Evolutionary conservation across 2,888 invertebrate genomes (phyloP).

Genomic region (Athetis lepigone): DNA sequence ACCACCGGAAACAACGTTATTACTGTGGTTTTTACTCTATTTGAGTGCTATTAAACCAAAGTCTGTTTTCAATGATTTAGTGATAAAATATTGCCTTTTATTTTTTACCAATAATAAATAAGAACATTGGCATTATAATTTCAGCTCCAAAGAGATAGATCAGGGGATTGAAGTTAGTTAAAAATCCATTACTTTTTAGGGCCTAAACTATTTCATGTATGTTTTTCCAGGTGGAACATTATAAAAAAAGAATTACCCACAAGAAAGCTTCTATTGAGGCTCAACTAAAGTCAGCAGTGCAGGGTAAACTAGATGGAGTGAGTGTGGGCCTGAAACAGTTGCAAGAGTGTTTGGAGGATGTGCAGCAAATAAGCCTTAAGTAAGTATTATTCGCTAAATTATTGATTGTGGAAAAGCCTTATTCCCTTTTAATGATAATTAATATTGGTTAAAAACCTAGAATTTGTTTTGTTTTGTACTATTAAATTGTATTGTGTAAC

Average conservation of each 20-base stretch:
- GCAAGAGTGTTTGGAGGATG: conserved; percentile 95
- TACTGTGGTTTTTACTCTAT: no score
- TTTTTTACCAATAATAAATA: no score
- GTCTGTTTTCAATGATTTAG: no score
- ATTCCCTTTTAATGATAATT: not conserved
- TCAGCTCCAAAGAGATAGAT: no score
- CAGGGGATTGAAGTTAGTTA: no score
- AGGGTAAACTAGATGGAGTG: conserved; percentile 99
- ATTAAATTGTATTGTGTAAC: no score
- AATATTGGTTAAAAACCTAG: not conserved
- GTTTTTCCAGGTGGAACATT: conserved; percentile 92
- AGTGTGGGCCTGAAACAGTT: conserved; percentile 97
- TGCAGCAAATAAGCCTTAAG: conserved; percentile 92
- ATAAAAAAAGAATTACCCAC: conserved; percentile 93
- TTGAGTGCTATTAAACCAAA: no score
- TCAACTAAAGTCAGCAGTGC: conserved; percentile 99
- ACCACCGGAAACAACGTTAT: no score
- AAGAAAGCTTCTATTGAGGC: conserved; percentile 98
- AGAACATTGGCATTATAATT: no score
- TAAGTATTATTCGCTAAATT: conserved; percentile 64
- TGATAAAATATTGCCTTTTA: no score
- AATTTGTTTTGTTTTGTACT: no score
- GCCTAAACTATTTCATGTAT: not conserved
- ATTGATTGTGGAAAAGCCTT: not conserved
- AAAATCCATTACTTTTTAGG: no score